phyloP scores from a whole-genome alignment of 2,888 invertebrate genomes.

The Tetranychus truncatus region DNA sequence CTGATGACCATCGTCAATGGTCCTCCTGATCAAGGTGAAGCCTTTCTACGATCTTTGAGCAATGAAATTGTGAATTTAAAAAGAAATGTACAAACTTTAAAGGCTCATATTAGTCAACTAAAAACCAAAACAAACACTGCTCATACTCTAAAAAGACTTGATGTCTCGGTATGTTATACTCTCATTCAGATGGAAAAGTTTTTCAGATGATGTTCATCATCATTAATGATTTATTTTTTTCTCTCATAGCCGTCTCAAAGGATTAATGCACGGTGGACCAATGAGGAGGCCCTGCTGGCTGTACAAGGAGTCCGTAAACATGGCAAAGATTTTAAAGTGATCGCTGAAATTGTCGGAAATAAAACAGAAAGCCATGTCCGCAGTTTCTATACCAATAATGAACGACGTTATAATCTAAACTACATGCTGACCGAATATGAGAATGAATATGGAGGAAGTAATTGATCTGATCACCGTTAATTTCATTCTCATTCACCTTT shows the following conservation, averaged over 20 bases:
- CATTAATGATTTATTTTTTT: background rate
- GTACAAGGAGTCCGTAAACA: slow-evolving; percentile 54
- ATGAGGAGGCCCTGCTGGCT: slow-evolving; percentile 72
- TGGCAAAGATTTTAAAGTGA: slow-evolving; percentile 69
- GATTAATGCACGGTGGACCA: slow-evolving; percentile 73
- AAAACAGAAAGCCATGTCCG: slow-evolving; percentile 83
- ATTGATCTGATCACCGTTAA: background rate
- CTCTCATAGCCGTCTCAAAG: background rate
- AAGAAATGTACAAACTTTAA: slow-evolving; percentile 90
- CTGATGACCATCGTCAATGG: slow-evolving; percentile 71
- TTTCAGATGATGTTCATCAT: background rate
- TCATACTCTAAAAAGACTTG: background rate
- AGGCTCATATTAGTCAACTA: slow-evolving; percentile 68
- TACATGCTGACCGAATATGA: slow-evolving; percentile 26
- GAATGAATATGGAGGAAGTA: slow-evolving; percentile 19
- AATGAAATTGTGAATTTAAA: slow-evolving; percentile 81
- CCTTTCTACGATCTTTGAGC: slow-evolving; percentile 75
- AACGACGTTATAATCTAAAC: slow-evolving; percentile 38
- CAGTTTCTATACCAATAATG: slow-evolving; percentile 74
- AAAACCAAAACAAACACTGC: slow-evolving; percentile 46
- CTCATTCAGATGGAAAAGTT: background rate
- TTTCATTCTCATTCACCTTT: background rate
- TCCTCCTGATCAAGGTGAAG: slow-evolving; percentile 52
- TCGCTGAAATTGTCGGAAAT: slow-evolving; percentile 81
- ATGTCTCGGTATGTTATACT: background rate